Evolutionary conservation across 2,888 invertebrate species (phyloP).

Genomic region (Lasioglossum vierecki): DNA sequence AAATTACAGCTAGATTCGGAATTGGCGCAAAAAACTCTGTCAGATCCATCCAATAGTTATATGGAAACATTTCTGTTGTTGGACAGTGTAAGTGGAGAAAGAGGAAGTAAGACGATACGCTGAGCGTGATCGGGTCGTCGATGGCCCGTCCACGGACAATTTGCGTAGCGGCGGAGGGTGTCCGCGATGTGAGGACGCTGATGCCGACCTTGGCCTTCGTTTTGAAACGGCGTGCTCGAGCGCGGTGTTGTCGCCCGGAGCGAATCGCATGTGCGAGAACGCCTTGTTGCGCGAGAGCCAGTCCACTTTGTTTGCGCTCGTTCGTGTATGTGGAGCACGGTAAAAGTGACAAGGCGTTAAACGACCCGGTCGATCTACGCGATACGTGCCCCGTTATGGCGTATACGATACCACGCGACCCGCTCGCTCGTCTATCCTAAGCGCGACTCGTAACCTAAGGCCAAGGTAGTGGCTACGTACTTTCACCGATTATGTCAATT

Average conservation of each 20-base stretch:
- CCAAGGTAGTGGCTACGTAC: slow-evolving; percentile 70
- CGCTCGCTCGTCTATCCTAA: slow-evolving; percentile 64
- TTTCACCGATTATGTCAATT: slow-evolving; percentile 74
- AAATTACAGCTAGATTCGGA: too few species aligned
- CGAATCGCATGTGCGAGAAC: slow-evolving; percentile 68
- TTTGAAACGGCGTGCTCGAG: slow-evolving; percentile 54
- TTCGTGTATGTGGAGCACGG: slow-evolving; percentile 73
- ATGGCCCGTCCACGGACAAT: neutral
- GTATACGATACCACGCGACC: slow-evolving; percentile 32
- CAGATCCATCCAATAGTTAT: too few species aligned
- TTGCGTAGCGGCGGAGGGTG: slow-evolving; percentile 16
- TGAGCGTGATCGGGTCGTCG: neutral
- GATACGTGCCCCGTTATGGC: slow-evolving; percentile 66
- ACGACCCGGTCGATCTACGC: slow-evolving; percentile 48
- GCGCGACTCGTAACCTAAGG: slow-evolving; percentile 68
- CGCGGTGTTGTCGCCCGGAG: slow-evolving; percentile 69
- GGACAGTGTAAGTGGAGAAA: neutral
- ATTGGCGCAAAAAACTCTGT: too few species aligned
- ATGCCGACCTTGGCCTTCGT: slow-evolving; percentile 76
- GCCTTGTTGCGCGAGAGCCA: slow-evolving; percentile 69
- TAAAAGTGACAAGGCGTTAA: slow-evolving; percentile 70
- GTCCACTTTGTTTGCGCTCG: slow-evolving; percentile 59
- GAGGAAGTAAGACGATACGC: neutral
- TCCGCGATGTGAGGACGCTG: neutral
- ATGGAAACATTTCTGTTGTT: too few species aligned